Percentiles rank a stretch among this genome's conserved stretches.
Conservation (phyloP, 2,888 invertebrate genomes). For the Drosophila buzzatii region DNA sequence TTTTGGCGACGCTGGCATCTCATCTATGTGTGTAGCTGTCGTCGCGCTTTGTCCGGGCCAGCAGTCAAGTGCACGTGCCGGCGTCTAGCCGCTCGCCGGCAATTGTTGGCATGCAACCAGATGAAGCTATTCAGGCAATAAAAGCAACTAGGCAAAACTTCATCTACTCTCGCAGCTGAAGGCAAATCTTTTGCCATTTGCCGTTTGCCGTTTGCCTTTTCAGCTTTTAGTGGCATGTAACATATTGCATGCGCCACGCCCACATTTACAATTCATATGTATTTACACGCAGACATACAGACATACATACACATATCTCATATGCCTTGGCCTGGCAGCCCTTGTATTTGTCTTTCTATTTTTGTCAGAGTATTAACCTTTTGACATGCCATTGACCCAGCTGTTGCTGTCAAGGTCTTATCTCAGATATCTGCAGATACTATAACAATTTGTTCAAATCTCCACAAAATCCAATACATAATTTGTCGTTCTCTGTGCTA, state of each 20-base stretch:
- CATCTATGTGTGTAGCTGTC: constrained; percentile 43
- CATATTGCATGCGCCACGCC: constrained; percentile 61
- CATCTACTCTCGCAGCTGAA: constrained; percentile 47
- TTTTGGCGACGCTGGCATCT: constrained; percentile 57
- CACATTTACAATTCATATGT: constrained; percentile 66
- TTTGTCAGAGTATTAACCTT: constrained; percentile 22
- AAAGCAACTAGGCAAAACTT: constrained; percentile 40
- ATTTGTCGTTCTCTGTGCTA: constrained; percentile 1
- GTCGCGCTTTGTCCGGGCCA: constrained; percentile 35
- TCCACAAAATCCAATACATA: constrained; percentile 10
- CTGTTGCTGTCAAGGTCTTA: constrained; percentile 36
- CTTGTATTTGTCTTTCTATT: constrained; percentile 8
- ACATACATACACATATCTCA: constrained; percentile 18
- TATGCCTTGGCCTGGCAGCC: constrained; percentile 5
- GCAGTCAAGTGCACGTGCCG: constrained; percentile 76
- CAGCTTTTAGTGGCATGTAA: constrained; percentile 59
- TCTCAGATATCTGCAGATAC: constrained; percentile 6
- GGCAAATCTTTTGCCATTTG: constrained; percentile 29
- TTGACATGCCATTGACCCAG: constrained; percentile 28
- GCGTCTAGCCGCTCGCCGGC: constrained; percentile 32
- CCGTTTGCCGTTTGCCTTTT: constrained; percentile 13
- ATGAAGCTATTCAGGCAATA: constrained; percentile 72
- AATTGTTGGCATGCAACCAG: constrained; percentile 46
- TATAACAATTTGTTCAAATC: constrained; percentile 21
- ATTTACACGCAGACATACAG: constrained; percentile 70